Evolutionary conservation across 2,113 vertebrate genomes (phyloP).

Genomic region (Copsychus sechellarum): DNA sequence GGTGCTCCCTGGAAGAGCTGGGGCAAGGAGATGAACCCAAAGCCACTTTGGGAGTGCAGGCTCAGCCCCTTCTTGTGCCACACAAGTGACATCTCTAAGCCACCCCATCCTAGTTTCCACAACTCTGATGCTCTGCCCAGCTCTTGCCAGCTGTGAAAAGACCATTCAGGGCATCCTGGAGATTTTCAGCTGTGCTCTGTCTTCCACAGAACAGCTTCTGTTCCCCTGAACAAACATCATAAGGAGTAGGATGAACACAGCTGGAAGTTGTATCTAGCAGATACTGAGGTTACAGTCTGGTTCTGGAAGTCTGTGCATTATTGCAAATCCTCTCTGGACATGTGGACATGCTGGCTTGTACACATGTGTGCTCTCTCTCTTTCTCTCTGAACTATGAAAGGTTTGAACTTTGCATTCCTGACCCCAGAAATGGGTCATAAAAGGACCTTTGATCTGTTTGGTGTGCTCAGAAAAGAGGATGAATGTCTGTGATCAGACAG

Average conservation of each 20-base stretch:
- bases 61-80: neutral
- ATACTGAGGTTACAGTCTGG: neutral
- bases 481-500: neutral
- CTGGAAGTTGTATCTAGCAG: neutral
- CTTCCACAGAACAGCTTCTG: neutral
- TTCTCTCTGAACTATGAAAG: neutral
- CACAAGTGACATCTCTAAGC: neutral
- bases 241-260: neutral
- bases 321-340: neutral
- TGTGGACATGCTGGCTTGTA: fast-evolving
- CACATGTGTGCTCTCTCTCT: fast-evolving
- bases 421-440: neutral
- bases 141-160: neutral
- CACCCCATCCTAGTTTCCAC: neutral
- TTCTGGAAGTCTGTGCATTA: neutral
- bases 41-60: neutral
- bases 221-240: neutral
- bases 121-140: neutral
- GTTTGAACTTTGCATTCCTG: neutral
- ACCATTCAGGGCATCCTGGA: neutral
- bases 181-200: neutral
- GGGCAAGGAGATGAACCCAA: neutral
- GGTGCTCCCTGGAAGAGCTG: neutral
- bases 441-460: neutral
- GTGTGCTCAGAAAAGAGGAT: neutral